Conservation (phyloP, 2,888 invertebrate species). For the Epinotia nisella region DNA sequence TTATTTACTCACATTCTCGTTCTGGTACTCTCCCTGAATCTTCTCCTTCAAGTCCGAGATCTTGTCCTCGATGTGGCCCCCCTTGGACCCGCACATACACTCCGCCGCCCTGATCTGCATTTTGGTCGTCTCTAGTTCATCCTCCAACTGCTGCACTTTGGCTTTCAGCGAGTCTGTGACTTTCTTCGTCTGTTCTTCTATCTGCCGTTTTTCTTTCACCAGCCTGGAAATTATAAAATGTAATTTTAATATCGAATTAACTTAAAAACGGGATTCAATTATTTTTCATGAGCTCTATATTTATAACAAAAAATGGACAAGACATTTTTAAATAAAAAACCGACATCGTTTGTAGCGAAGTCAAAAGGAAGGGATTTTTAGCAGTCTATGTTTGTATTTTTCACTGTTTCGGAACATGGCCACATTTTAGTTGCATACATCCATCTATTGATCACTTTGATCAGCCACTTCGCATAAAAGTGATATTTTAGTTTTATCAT, state of each 20-base stretch:
- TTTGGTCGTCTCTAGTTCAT: constrained; percentile 65
- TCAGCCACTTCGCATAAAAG: too few relatives aligned
- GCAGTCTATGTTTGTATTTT: too few relatives aligned
- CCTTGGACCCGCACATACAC: constrained; percentile 64
- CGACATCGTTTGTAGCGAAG: too few relatives aligned
- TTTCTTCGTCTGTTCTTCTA: constrained; percentile 60
- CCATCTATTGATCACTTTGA: too few relatives aligned
- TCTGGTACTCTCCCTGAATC: constrained; percentile 60
- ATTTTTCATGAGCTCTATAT: too few relatives aligned
- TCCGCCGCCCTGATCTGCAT: constrained; percentile 63
- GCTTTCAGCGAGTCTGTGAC: constrained; percentile 58
- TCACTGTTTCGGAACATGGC: too few relatives aligned
- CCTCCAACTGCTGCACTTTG: constrained; percentile 64
- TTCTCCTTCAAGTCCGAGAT: constrained; percentile 64
- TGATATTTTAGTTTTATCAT: too few relatives aligned
- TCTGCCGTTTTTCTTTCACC: constrained; percentile 65
- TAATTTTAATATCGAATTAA: background rate
- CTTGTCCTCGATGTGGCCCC: constrained; percentile 64
- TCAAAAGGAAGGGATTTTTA: too few relatives aligned
- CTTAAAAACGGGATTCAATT: too few relatives aligned
- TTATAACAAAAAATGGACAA: too few relatives aligned
- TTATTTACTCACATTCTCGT: constrained; percentile 56
- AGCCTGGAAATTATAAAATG: constrained; percentile 59
- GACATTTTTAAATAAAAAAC: too few relatives aligned
- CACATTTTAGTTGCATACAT: too few relatives aligned